phyloP scores from a whole-genome alignment of 2,113 vertebrate species.

The Lepus timidus region DNA sequence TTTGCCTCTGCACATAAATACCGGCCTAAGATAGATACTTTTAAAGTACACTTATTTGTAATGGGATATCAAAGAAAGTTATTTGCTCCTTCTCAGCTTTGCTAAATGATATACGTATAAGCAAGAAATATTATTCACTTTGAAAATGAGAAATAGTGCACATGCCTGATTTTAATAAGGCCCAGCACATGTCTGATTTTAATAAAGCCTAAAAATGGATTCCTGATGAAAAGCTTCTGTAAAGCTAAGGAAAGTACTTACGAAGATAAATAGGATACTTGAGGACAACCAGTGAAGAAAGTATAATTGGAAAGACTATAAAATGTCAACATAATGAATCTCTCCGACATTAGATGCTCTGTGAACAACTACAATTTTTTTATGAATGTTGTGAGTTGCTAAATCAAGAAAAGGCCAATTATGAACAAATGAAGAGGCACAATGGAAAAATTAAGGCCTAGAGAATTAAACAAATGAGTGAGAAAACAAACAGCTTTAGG shows the following conservation, averaged over 20 bases:
- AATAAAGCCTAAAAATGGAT: constrained; percentile 52
- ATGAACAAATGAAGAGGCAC: constrained; percentile 42
- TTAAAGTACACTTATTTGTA: constrained; percentile 42
- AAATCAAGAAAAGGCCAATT: constrained; percentile 54
- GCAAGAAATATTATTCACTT: constrained; percentile 31
- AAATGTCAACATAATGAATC: constrained; percentile 79
- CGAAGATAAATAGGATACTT: constrained; percentile 75
- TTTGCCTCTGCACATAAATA: constrained; percentile 17
- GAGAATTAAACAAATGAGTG: constrained; percentile 62
- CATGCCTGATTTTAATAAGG: constrained; percentile 67
- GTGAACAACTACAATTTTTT: constrained; percentile 49
- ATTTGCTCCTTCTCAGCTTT: constrained; percentile 40
- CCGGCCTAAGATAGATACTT: neutral
- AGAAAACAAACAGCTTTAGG: constrained; percentile 28
- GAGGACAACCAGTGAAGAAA: constrained; percentile 70
- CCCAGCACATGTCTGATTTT: constrained; percentile 52
- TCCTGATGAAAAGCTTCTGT: constrained; percentile 56
- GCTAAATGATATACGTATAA: constrained; percentile 39
- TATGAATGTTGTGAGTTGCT: constrained; percentile 59
- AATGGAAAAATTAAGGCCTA: neutral
- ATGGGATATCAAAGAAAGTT: constrained; percentile 47
- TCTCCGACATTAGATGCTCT: constrained; percentile 65
- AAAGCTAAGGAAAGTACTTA: constrained; percentile 70
- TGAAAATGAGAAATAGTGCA: constrained; percentile 57
- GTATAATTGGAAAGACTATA: constrained; percentile 79